A percentile compares a stretch with the other conserved stretches of the same genome.
phyloP scores from a whole-genome alignment of 2,888 invertebrate genomes.

The Empis livida region DNA sequence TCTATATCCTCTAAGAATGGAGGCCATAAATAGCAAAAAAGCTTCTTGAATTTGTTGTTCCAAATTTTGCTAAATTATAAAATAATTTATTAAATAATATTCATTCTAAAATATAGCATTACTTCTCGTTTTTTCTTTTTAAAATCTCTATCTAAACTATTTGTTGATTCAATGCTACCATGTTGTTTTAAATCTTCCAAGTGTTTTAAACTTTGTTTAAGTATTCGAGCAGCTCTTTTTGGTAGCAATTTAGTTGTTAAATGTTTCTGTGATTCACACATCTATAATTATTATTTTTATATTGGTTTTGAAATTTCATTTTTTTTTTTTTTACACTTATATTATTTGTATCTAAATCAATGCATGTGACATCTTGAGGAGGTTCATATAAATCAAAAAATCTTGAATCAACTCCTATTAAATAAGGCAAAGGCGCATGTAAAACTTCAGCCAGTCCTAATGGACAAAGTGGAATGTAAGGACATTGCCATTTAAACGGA shows the following conservation, averaged over 20 bases:
- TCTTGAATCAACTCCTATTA: conserved; percentile 93
- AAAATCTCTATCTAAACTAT: conserved; percentile 70
- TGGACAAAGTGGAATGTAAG: conserved; percentile 97
- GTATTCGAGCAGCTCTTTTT: conserved; percentile 70
- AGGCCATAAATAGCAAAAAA: conserved; percentile 89
- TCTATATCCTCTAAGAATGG: conserved; percentile 81
- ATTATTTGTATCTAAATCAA: conserved; percentile 95
- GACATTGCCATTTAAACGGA: conserved; percentile 99
- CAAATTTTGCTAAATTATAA: conserved; percentile 50
- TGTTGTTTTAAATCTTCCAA: conserved; percentile 51
- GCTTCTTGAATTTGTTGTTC: conserved; percentile 95
- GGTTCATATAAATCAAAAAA: conserved; percentile 97
- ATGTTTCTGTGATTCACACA: conserved; percentile 78
- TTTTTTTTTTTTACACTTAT: conserved; percentile 55
- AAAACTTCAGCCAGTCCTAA: conserved; percentile 89
- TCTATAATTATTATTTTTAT: conserved; percentile 33
- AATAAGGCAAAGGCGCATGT: conserved; percentile 92
- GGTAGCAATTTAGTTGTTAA: conserved; percentile 70
- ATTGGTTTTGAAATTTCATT: background rate
- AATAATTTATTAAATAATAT: background rate
- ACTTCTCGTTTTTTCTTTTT: conserved; percentile 62
- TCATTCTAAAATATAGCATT: too few relatives aligned
- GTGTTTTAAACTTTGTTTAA: conserved; percentile 65
- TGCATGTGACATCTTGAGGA: conserved; percentile 91
- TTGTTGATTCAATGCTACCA: conserved; percentile 40